Evolutionary conservation across 2,113 vertebrate species (phyloP), one percentile per base, ranked within the genome.

Genomic region (Sphaerodactylus townsendi): DNA sequence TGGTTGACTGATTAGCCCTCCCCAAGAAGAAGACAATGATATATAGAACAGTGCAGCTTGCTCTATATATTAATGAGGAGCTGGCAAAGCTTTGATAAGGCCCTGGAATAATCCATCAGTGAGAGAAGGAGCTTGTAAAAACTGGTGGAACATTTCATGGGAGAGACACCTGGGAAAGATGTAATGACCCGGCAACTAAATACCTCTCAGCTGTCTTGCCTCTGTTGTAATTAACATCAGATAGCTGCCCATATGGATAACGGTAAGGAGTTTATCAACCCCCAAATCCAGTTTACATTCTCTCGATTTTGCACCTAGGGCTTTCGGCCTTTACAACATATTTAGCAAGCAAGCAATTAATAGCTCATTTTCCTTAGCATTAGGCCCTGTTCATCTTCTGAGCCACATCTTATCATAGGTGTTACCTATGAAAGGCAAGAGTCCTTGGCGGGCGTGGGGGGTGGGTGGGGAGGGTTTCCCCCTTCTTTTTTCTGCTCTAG

Each of bases 1-100:
- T 97, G 96, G 96, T 95, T 97, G 97, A 98, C 96, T 97, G 97
- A 97, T 97, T 96, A 96, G 96, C 96, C 96, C 96, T 97, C 96
- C 97, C 96, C 96, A 81, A 94, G 96, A 96, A 96, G 95, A 97
- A 97, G 97, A 98, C 97, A 98, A 97, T 98, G 97, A 98, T 96
- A 96, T 96, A 98, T 97, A 96, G 96, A 95, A 95, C 94, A 33
- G 94, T 86, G 86, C 85, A 13, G 94, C 95, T 94, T 93, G 91
- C 96, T 97, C 97, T 97, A 97, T 97, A 97, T 97, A 97, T 97
- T 98, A 97, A 98, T 97, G 97, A 97, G 97, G 96, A 94, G 96
- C 97, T 97, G 96, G 97, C 96, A 94, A 94, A 93, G 96, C 97
- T 98, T 98, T 97, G 97, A 98, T 98, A 98, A 98, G 97, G 93